Evolutionary conservation across 2,797 vertebrate genomes (phyloP).

Genomic region (Molossus molossus): DNA sequence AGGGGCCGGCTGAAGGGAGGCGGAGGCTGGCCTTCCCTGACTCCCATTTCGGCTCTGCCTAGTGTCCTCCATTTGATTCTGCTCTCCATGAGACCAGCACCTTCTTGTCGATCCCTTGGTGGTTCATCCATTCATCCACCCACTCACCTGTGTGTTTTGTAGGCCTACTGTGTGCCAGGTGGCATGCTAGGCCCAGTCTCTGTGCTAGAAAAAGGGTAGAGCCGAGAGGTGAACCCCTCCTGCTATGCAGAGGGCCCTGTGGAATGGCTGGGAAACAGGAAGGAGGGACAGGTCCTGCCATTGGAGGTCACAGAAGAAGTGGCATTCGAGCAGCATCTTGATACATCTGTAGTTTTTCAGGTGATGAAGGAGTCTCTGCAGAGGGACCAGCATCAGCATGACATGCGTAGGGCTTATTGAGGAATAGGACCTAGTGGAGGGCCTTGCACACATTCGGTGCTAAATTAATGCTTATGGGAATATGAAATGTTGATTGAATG

Average conservation of each 20-base stretch:
- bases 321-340: background rate
- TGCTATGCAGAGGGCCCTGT: background rate
- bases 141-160: background rate
- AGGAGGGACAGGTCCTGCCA: background rate
- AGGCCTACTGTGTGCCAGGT: background rate
- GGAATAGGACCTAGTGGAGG: background rate
- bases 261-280: too few relatives aligned
- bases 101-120: background rate
- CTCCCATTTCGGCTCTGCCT: background rate
- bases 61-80: background rate
- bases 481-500: background rate
- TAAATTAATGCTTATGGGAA: background rate
- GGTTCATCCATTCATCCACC: background rate
- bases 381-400: background rate
- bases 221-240: background rate
- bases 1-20: background rate
- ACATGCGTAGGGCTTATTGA: background rate
- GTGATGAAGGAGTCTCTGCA: background rate
- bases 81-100: background rate
- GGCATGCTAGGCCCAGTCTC: background rate
- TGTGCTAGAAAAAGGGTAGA: background rate
- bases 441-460: background rate
- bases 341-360: background rate
- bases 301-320: background rate
- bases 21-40: background rate